phyloP scores from a whole-genome alignment of 92 coral and sea anemone genomes.

The Pocillopora grandis region DNA sequence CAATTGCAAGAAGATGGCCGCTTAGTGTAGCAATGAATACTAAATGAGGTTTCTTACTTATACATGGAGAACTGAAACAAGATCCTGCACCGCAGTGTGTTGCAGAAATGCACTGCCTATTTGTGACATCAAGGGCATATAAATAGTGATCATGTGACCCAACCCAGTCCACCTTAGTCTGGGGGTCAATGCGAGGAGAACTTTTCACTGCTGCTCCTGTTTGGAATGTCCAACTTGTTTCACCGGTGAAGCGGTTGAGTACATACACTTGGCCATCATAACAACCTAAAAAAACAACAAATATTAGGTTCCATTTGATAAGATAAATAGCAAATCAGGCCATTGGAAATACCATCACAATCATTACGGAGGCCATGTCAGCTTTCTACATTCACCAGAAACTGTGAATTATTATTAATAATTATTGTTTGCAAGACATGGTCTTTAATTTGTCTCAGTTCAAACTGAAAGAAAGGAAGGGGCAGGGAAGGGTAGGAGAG shows the following conservation, averaged over 20 bases:
- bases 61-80: slow-evolving; percentile 88
- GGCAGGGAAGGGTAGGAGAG: not conserved
- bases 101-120: slow-evolving; percentile 47
- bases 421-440: too few species aligned
- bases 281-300: slow-evolving; percentile 64
- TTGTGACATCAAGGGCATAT: slow-evolving; percentile 73
- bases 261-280: slow-evolving; percentile 96
- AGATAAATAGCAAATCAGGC: too few species aligned
- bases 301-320: too few species aligned
- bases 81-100: slow-evolving; percentile 83
- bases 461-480: not conserved
- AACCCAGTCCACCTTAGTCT: slow-evolving; percentile 86
- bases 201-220: slow-evolving; percentile 89
- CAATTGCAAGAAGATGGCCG: slow-evolving; percentile 70
- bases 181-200: slow-evolving; percentile 83
- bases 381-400: too few species aligned
- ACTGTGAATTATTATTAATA: too few species aligned
- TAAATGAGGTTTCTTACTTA: slow-evolving; percentile 55
- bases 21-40: slow-evolving; percentile 79
- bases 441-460: too few species aligned
- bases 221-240: slow-evolving; percentile 72
- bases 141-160: slow-evolving; percentile 94
- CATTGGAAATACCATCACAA: too few species aligned
- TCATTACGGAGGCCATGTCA: too few species aligned
- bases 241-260: slow-evolving; percentile 64